Conservation (phyloP, 2,113 vertebrate species). For the Upupa epops region DNA sequence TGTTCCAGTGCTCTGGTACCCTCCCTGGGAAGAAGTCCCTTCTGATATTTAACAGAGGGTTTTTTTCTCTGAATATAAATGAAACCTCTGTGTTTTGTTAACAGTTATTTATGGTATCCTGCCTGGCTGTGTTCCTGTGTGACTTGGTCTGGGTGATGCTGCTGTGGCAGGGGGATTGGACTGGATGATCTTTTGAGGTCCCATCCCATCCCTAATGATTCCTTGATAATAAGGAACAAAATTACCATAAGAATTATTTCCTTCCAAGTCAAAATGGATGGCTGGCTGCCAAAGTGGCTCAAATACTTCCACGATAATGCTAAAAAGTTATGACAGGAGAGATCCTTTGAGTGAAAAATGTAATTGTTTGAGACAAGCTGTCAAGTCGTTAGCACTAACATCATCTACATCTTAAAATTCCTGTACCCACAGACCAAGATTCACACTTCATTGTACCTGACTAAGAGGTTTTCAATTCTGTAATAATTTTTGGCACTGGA, state of each 20-base stretch:
- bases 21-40: too few species aligned
- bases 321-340: constrained; percentile 53
- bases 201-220: too few species aligned
- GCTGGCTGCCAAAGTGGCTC: constrained; percentile 18
- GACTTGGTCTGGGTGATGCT: too few species aligned
- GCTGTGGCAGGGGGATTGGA: too few species aligned
- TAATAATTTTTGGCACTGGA: constrained; percentile 58
- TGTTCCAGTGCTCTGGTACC: too few species aligned
- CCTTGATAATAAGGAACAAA: too few species aligned
- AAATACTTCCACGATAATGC: background rate
- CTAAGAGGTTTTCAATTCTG: constrained; percentile 34
- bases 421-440: constrained; percentile 37
- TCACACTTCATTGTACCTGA: constrained; percentile 52
- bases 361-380: constrained; percentile 67
- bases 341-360: constrained; percentile 37
- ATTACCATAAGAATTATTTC: background rate
- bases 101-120: too few species aligned
- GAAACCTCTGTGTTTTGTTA: too few species aligned
- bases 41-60: too few species aligned
- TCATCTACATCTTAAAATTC: constrained; percentile 50
- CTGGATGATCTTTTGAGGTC: too few species aligned
- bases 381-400: constrained; percentile 65
- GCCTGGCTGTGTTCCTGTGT: too few species aligned
- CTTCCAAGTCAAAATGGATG: background rate
- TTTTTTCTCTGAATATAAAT: too few species aligned